A percentile compares a stretch with the other conserved stretches of the same genome.
phyloP scores from a whole-genome alignment of 2,888 invertebrate genomes.

The Trichopoda pennipes region DNA sequence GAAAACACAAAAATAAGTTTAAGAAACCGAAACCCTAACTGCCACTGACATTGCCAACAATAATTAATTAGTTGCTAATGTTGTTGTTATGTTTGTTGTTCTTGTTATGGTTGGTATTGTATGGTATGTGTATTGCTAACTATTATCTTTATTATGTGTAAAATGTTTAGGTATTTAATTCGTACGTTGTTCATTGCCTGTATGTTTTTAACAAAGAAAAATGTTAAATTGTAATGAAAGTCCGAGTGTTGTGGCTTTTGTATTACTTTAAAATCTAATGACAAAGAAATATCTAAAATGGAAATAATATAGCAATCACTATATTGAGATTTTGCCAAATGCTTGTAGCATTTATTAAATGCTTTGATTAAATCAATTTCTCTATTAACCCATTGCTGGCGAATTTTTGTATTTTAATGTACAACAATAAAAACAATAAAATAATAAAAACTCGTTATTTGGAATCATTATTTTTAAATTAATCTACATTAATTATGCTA shows the following conservation, averaged over 20 bases:
- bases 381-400: constrained; percentile 36
- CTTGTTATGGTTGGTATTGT: constrained; percentile 10
- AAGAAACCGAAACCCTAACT: background rate
- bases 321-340: constrained; percentile 44
- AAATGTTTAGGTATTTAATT: constrained; percentile 12
- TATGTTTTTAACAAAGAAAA: constrained; percentile 22
- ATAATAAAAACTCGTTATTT: no score
- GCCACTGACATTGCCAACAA: constrained; percentile 66
- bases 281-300: constrained; percentile 15
- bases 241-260: constrained; percentile 27
- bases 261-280: constrained; percentile 7
- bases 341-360: constrained; percentile 15
- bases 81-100: constrained; percentile 7
- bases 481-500: no score
- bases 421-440: no score
- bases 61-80: constrained; percentile 39
- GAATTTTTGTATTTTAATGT: background rate
- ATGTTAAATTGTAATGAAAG: constrained; percentile 43
- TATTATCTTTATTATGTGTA: constrained; percentile 23
- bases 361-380: constrained; percentile 47
- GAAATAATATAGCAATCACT: constrained; percentile 12
- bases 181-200: background rate
- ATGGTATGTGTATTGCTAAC: constrained; percentile 18
- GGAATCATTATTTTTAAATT: no score
- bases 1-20: background rate